Evolutionary conservation across 64 coral and sea anemone species (phyloP), one percentile per base, ranked within the genome.

Genomic region (Pocillopora damicornis): DNA sequence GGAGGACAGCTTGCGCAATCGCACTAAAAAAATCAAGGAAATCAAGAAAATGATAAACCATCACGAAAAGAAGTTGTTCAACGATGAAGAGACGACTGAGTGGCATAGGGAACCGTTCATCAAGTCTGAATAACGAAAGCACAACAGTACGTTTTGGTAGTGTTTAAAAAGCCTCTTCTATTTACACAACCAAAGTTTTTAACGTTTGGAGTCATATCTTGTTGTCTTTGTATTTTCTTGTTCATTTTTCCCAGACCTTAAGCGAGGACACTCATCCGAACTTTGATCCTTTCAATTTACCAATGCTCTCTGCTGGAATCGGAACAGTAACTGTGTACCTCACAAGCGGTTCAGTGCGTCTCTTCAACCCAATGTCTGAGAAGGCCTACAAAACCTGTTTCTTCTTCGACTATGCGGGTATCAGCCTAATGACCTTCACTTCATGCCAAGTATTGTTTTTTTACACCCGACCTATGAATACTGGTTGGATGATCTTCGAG

Each of bases 161-260:
- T 92, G 90, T 60, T 63, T 92, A 7, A 65, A 81, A 26, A 92
- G 90, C 17, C 22, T 92, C 25, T 87, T 92, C 45, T 75, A 92
- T 37, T 23, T 74, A 13, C 37, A 87, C 45, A 92, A 92, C 37
- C 83, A 92, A 34, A 68, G 17, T 2, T 63, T 62, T 92, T 23
- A 87, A 92, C 74, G 77, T 92, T 18, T 92, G 90, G 90, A 76
- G 82, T 22, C 90, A 92, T n/a, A 56, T 92, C 8, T 77, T 87
- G 23, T 35, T 74, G 59, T 16, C 80, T 1, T 22, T 15, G 16
- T 66, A 79, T 14, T 92, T 87, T 80, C 13, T 80, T n/a, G 26
- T 87, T 9, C 83, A 76, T 37, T 77, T 75, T 73, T 63, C 20
- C n/a, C 60, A 25, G 82, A 42, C 38, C 13, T 10, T 10, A 16